Base-by-base conservation (phyloP, 2,888 invertebrate genomes). In the Isoperla grammatica region DNA sequence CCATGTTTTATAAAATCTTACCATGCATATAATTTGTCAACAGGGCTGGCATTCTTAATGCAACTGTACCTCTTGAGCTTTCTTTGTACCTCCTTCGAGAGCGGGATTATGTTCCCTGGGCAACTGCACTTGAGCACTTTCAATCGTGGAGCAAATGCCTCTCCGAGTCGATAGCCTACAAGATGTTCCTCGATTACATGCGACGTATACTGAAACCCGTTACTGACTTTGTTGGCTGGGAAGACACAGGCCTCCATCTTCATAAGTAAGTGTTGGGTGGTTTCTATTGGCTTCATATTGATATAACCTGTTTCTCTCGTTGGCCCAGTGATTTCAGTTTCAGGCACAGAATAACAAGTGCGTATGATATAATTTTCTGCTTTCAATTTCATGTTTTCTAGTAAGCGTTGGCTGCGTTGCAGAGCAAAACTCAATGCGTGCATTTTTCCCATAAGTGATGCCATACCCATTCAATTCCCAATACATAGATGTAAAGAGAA, bases 51-150 rank as follows among this genome's bases (percentile, higher is more conserved):
- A 73, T 82, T 53, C 68, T 85, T 57, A 83, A 83, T 69, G 83
- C 82, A 1, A 81, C 80, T 9, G 76, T 84, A 46, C 84, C 87
- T 0, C 72, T 88, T 55, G 80, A 85, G 67, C 70, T 88, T 63
- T 81, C 85, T 5, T 73, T 80, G 62, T 89, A 88, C 72, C 76
- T 89, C 46, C 67, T 78, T 22, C 81, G 84, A 37, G 88, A 89
- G 71, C 78, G 79, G 5, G 88, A 90, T 68, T 91, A 89, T 76
- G 87, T 89, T 0, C 92, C 92, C 0, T 93, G 93, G 93, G 81
- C 85, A 0, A 86, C 89, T 0, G 90, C 90, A 0, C 78, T 90
- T 1, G 79, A 80, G 62, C 89, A 90, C 71, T 79, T 92, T 17
- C 81, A 85, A 61, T 81, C 83, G 64, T 88, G 92, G 86, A 79